A percentile compares a stretch with the other conserved stretches of the same genome.
These are phyloP conservation scores for Cryptophagus acutangulus DNA, from an alignment of 2,888 invertebrate species.

Conservation along the genomic window DNA sequence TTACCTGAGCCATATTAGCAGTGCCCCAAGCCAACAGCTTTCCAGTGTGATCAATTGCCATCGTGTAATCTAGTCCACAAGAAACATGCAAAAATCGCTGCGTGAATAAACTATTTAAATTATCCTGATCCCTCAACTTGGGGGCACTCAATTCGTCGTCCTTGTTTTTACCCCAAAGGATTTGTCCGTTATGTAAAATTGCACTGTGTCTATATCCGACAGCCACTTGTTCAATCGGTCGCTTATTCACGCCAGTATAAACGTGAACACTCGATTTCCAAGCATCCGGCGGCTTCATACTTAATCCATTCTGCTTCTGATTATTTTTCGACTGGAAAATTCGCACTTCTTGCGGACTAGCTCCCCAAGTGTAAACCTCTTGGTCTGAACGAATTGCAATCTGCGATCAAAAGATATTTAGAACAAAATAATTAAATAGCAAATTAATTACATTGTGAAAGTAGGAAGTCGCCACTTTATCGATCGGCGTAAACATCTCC, in stretches of 20 bases:
- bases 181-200: constrained; percentile 41
- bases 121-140: constrained; percentile 45
- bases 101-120: constrained; percentile 33
- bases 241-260: constrained; percentile 36
- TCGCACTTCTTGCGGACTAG: constrained; percentile 69
- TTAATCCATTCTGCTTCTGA: constrained; percentile 29
- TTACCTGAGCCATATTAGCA: constrained; percentile 61
- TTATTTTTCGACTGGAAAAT: constrained; percentile 51
- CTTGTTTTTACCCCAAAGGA: constrained; percentile 78
- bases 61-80: constrained; percentile 74
- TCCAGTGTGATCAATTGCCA: constrained; percentile 63
- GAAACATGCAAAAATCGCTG: constrained; percentile 50
- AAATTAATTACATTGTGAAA: constrained; percentile 67
- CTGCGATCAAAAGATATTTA: constrained; percentile 47
- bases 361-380: constrained; percentile 69
- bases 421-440: constrained; percentile 12
- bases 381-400: constrained; percentile 62
- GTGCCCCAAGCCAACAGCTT: constrained; percentile 73
- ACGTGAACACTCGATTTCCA: constrained; percentile 44
- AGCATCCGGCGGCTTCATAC: constrained; percentile 31
- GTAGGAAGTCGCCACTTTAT: constrained; percentile 62
- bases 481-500: constrained; percentile 45
- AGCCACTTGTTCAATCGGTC: constrained; percentile 41
- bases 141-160: constrained; percentile 85
- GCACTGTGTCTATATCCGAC: constrained; percentile 79